Conservation (phyloP, 2,888 invertebrate species). For the Ormia ochracea region DNA sequence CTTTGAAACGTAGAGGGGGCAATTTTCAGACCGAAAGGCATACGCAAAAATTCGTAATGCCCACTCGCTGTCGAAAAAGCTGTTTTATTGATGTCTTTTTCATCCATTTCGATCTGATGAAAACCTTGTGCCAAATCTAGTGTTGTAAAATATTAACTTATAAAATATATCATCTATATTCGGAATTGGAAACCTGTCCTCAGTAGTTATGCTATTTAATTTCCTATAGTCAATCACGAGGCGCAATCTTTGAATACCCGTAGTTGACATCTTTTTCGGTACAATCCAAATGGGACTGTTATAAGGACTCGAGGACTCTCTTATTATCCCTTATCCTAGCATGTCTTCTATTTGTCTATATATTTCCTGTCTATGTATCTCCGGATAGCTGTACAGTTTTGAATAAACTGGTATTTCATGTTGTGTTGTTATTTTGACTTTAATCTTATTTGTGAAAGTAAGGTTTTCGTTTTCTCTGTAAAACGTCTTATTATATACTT, state of each 20-base stretch:
- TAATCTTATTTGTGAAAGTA: too few relatives aligned
- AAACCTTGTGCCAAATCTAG: background rate
- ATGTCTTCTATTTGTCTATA: too few relatives aligned
- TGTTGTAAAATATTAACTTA: background rate
- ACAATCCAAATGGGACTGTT: constrained; percentile 15
- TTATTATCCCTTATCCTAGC: too few relatives aligned
- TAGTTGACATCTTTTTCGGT: background rate
- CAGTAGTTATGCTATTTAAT: background rate
- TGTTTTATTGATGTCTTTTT: constrained; percentile 12
- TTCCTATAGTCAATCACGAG: background rate
- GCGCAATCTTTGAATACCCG: background rate
- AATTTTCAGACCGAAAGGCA: too few relatives aligned
- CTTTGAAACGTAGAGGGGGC: too few relatives aligned
- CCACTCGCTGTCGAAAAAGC: too few relatives aligned
- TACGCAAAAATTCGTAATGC: constrained; percentile 17
- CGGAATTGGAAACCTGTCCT: background rate
- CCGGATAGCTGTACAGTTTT: too few relatives aligned
- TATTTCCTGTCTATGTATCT: too few relatives aligned
- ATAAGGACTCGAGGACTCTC: background rate
- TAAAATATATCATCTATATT: background rate
- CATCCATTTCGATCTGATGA: background rate
- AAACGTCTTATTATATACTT: too few relatives aligned
- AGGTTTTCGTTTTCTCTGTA: too few relatives aligned
- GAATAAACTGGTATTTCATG: too few relatives aligned
- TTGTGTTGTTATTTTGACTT: too few relatives aligned